A percentile compares a stretch with the other conserved stretches of the same genome.
These are phyloP conservation scores for Solea senegalensis DNA, from an alignment of 2,113 vertebrate genomes.

Conservation along the genomic window DNA sequence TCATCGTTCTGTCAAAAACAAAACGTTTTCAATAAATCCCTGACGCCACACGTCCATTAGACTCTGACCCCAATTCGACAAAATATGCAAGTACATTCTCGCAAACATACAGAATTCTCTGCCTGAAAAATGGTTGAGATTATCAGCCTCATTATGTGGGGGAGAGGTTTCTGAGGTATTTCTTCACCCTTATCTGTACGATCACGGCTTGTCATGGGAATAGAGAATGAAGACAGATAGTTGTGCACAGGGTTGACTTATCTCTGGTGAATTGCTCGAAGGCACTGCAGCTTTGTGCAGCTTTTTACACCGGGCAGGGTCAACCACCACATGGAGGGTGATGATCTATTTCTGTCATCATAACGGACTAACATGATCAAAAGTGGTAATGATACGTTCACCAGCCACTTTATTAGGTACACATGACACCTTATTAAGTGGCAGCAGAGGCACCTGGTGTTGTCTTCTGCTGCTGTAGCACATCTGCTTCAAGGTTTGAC, in stretches of 20 bases:
- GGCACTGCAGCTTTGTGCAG: conserved; percentile 16
- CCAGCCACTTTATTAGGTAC: too few species aligned
- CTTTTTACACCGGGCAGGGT: not conserved
- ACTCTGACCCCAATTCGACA: not conserved
- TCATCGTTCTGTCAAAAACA: conserved; percentile 6
- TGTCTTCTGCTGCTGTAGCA: too few species aligned
- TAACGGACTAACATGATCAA: too few species aligned
- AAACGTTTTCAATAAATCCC: not conserved
- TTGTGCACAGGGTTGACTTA: conserved; percentile 25
- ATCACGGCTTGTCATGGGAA: conserved; percentile 48
- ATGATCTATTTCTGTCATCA: conserved; percentile 4
- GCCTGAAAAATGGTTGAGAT: not conserved
- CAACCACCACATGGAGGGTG: conserved; percentile 1
- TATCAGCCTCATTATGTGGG: conserved; percentile 32
- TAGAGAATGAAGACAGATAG: conserved; percentile 39
- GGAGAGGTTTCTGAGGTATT: conserved; percentile 34
- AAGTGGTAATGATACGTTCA: too few species aligned
- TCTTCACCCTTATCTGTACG: conserved; percentile 48
- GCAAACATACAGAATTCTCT: not conserved
- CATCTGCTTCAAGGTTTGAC: too few species aligned
- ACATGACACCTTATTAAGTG: too few species aligned
- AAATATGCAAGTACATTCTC: not conserved
- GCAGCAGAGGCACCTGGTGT: too few species aligned
- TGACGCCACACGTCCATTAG: not conserved
- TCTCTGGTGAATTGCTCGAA: conserved; percentile 16